These are phyloP conservation scores for Himantopus leucocephalus DNA, from an alignment of 2,113 vertebrate genomes.

Conservation along the genomic window DNA sequence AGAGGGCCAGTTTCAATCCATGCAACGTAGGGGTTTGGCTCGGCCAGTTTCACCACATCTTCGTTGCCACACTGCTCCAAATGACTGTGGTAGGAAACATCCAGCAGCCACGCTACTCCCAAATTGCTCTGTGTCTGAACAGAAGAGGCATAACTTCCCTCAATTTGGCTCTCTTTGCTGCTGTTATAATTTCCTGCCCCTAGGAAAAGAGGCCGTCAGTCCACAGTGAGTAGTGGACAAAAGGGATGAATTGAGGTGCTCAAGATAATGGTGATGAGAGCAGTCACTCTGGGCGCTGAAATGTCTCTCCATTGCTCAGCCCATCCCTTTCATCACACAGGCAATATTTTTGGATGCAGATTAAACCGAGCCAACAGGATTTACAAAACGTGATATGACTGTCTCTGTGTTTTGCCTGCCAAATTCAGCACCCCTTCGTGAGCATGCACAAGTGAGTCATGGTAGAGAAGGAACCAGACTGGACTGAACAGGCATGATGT, in stretches of 20 bases:
- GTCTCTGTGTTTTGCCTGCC: constrained; percentile 33
- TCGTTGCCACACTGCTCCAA: neutral
- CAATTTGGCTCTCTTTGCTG: neutral
- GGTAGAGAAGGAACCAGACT: neutral
- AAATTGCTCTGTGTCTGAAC: neutral
- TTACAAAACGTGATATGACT: constrained; percentile 5
- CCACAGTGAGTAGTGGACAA: neutral
- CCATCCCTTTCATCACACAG: neutral
- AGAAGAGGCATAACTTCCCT: neutral
- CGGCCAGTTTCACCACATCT: neutral
- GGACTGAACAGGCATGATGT: neutral
- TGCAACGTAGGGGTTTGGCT: neutral
- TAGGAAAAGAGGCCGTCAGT: neutral
- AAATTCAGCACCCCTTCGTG: constrained; percentile 23
- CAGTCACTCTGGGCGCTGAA: neutral
- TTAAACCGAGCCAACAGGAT: constrained; percentile 42
- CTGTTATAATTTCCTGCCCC: neutral
- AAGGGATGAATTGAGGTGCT: neutral
- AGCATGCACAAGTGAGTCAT: neutral
- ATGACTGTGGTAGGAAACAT: neutral
- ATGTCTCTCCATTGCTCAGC: neutral
- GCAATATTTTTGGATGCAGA: constrained; percentile 20
- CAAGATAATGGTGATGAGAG: neutral
- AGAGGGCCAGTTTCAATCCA: neutral
- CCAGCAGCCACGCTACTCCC: neutral